A percentile compares a stretch with the other conserved stretches of the same genome.
phyloP scores from a whole-genome alignment of 2,888 invertebrate genomes.

The Lithophane socia region DNA sequence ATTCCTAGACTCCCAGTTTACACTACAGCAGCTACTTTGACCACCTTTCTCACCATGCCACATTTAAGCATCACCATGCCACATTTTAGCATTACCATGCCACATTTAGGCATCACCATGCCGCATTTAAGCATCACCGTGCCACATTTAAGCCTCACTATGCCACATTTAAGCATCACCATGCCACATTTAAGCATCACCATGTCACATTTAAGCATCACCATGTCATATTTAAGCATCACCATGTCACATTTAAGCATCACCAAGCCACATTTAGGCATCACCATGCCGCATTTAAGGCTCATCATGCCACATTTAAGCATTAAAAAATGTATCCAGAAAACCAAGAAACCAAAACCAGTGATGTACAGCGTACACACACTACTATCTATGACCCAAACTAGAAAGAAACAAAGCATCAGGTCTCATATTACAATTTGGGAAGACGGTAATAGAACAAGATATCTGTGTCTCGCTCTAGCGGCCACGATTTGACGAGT shows the following conservation, averaged over 20 bases:
- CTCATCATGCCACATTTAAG: too few species aligned
- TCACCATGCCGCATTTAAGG: neutral
- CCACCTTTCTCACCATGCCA: neutral
- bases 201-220: neutral
- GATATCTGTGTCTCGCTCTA: slow-evolving; percentile 67
- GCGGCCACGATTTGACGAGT: slow-evolving; percentile 72
- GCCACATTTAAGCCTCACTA: neutral
- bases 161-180: neutral
- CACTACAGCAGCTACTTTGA: neutral
- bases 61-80: neutral
- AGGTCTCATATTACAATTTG: slow-evolving; percentile 72
- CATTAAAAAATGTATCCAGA: neutral
- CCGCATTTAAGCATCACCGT: neutral
- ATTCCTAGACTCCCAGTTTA: neutral
- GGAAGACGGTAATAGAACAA: slow-evolving; percentile 72
- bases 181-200: neutral
- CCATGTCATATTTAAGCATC: neutral
- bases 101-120: neutral
- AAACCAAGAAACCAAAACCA: too few species aligned
- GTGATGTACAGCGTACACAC: slow-evolving; percentile 47
- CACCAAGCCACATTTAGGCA: neutral
- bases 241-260: neutral
- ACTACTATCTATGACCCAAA: slow-evolving; percentile 24
- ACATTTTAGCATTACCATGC: neutral
- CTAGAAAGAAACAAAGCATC: slow-evolving; percentile 66